Evolutionary conservation across 2,113 vertebrate species (phyloP), one percentile per base, ranked within the genome.

Genomic region (Ammodramus savannarum): DNA sequence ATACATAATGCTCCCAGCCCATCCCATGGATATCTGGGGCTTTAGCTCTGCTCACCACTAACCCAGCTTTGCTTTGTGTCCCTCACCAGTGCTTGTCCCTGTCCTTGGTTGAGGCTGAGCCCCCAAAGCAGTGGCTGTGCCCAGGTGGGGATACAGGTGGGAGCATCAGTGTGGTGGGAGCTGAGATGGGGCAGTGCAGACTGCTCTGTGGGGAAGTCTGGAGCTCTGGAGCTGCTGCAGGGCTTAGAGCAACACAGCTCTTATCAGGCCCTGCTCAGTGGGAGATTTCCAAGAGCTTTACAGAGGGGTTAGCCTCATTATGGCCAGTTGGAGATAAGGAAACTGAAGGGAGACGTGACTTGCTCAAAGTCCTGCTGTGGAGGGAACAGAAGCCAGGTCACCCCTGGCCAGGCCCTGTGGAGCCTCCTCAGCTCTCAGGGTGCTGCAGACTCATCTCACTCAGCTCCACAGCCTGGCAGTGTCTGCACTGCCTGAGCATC

Each of bases 1-100:
- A 96, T 89, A 93, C 87, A 94, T 74, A 85, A 90, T 95, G 90
- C 87, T 97, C 90, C 89, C 79, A 89, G 87, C 85, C 90, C 95
- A 93, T 83, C 93, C 78, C 9, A 91, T 79, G 67, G 83, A 85
- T 93, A 94, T 83, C 72, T 89, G 77, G 90, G 93, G 90, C 85
- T 96, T 87, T 80, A 84, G 73, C 65, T 86, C 85, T 86, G 73
- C 85, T 96, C 46, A 2, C 93, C 93, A 82, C 79, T 84, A 65
- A 75, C 87, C 79, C 85, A 63, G 93, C 68, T 87, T 94, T 36
- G 39, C 67, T 89, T 59, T 17, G 1, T 32, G 31, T 69, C 43
- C 3, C 87, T 80, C 3, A 0, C 62, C 26, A 11, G 55, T 39
- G 51, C 48, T 26, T 18, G 55, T 34, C 48, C 41, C 49, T 89